These are phyloP conservation scores for Cyanoramphus novaezelandiae DNA, from an alignment of 2,113 vertebrate genomes.

Conservation along the genomic window DNA sequence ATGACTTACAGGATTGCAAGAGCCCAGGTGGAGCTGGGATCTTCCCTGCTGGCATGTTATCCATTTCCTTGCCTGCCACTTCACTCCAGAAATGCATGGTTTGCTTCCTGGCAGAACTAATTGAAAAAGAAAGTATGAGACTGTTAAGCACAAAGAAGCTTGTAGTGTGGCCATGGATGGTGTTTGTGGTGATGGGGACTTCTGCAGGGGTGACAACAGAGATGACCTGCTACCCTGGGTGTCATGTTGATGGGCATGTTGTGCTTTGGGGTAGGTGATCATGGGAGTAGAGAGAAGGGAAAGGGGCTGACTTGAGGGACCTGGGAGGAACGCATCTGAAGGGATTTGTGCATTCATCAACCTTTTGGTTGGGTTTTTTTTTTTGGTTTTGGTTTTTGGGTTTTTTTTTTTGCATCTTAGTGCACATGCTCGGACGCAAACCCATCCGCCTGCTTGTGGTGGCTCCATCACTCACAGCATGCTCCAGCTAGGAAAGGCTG, in stretches of 20 bases:
- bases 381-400: not conserved
- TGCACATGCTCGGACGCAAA: not conserved
- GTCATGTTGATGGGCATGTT: rapidly evolving
- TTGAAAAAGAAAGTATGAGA: not conserved
- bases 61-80: not conserved
- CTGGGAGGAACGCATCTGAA: not conserved
- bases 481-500: not conserved
- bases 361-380: not conserved
- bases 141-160: not conserved
- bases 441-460: not conserved
- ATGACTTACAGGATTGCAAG: not conserved
- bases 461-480: conserved; percentile 2
- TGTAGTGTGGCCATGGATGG: not conserved
- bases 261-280: not conserved
- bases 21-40: not conserved
- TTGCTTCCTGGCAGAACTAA: not conserved
- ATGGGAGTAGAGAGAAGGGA: not conserved
- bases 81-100: rapidly evolving
- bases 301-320: not conserved
- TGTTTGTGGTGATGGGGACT: rapidly evolving
- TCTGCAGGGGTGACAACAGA: too few relatives aligned
- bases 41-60: not conserved
- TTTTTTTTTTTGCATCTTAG: not conserved
- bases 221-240: not conserved
- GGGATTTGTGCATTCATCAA: not conserved